Evolutionary conservation across 2,888 invertebrate genomes (phyloP), one percentile per base, ranked within the genome.

Genomic region (Drosophila imparisetae): DNA sequence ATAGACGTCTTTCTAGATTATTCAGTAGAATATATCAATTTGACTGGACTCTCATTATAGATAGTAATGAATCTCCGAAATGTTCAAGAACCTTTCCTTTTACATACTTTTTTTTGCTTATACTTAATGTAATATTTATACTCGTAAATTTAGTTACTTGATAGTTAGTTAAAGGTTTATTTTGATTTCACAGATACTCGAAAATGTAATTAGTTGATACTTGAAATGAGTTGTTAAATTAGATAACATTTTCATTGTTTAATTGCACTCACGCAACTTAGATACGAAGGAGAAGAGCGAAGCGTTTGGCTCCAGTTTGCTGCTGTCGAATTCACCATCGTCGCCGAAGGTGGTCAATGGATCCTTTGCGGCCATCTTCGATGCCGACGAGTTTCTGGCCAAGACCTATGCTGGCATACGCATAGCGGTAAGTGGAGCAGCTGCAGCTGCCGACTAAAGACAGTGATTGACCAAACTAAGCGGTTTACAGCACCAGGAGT

Each of bases 341-440:
- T 98, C 98, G 7, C 99, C 99, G 0, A 99, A 98, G 94, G 97
- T 99, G 59, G 98, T 98, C 4, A 98, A 98, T 86, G 98, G 98
- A 5, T 98, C 97, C 55, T 98, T 98, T 92, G 98, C 96, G 0
- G 98, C 98, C 32, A 96, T 98, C 74, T 97, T 97, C 86, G 98
- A 98, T 91, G 90, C 93, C 1, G 93, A 93, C 53, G 93, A 93
- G 67, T 93, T 93, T 78, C 86, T 93, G 67, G 92, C 93, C 48
- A 93, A 93, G 76, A 92, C 93, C 30, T 93, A 93, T 76, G 93
- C 93, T 1, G 93, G 93, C 21, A 90, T 93, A 60, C 76, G 93
- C 67, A 92, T 93, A 64, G 91, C 92, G 66, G 93, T 93, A 79
- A 91, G 91, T 91, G 2, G 4, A 29, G 5, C 11, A 24, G 8